Evolutionary conservation across 92 coral and sea anemone species (phyloP).

Genomic region (Zoanthus sansibaricus): DNA sequence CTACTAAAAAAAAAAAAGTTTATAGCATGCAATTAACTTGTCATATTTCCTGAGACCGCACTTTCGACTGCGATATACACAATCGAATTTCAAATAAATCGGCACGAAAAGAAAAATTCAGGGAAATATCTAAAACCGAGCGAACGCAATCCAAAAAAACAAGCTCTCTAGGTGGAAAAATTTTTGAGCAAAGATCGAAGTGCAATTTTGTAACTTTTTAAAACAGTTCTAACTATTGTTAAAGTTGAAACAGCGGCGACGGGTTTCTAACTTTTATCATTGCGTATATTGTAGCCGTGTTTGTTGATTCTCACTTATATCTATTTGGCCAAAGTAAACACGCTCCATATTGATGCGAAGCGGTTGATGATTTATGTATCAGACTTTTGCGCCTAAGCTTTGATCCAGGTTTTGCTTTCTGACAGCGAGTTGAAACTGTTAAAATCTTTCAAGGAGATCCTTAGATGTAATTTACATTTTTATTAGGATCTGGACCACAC

Average conservation of each 20-base stretch:
- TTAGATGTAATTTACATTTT: background rate
- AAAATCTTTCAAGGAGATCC: background rate
- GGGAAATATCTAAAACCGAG: background rate
- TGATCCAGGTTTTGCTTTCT: background rate
- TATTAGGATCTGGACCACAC: background rate
- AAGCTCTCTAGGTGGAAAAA: background rate
- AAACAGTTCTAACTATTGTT: background rate
- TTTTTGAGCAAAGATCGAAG: background rate
- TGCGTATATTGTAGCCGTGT: background rate
- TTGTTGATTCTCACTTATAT: slow-evolving; percentile 28
- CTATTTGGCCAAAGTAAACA: slow-evolving; percentile 33
- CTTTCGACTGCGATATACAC: background rate
- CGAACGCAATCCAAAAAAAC: background rate
- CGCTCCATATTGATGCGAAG: slow-evolving; percentile 8
- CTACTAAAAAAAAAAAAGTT: background rate
- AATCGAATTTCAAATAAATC: background rate
- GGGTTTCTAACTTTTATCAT: background rate
- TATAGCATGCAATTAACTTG: slow-evolving; percentile 35
- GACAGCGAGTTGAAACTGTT: background rate
- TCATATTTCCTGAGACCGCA: slow-evolving; percentile 10
- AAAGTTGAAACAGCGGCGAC: background rate
- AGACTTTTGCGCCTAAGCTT: background rate
- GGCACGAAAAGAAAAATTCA: background rate
- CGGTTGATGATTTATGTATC: background rate
- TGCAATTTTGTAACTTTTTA: background rate